These are phyloP conservation scores for Eubasilissa splendida DNA, from an alignment of 2,888 invertebrate genomes.

Conservation along the genomic window DNA sequence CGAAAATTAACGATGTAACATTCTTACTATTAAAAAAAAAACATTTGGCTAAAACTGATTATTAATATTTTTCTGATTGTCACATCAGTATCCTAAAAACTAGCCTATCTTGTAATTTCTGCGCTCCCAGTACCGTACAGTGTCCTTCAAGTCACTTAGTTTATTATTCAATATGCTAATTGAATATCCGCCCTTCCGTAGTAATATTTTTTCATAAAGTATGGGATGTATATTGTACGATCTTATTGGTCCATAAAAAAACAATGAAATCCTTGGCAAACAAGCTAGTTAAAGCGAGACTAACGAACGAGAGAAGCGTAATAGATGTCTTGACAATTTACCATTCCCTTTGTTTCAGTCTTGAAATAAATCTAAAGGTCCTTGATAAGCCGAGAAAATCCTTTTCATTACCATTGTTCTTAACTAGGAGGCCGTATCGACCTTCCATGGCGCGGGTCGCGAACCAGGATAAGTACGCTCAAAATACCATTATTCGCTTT, in stretches of 20 bases:
- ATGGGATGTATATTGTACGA: slow-evolving; percentile 1
- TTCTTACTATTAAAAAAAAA: too few species aligned
- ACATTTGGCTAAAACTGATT: too few species aligned
- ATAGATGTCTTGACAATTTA: slow-evolving; percentile 35
- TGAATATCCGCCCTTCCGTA: neutral
- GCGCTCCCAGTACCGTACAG: too few species aligned
- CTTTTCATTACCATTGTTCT: slow-evolving; percentile 33
- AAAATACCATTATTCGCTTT: too few species aligned
- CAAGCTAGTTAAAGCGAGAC: slow-evolving; percentile 8
- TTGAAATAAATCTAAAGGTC: slow-evolving; percentile 31
- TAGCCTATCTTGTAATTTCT: too few species aligned
- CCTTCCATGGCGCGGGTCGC: neutral
- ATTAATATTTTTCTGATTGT: too few species aligned
- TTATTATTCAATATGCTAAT: slow-evolving; percentile 26
- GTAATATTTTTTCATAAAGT: neutral
- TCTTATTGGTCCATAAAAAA: slow-evolving; percentile 26
- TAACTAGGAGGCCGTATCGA: slow-evolving; percentile 21
- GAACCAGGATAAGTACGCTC: too few species aligned
- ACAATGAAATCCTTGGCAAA: slow-evolving; percentile 12
- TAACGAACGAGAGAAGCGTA: slow-evolving; percentile 24
- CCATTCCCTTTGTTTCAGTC: slow-evolving; percentile 31
- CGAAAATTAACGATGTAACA: too few species aligned
- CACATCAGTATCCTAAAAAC: too few species aligned
- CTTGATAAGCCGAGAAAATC: slow-evolving; percentile 35
- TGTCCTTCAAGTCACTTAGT: neutral